Conservation (phyloP, 1,140 invertebrate species). For the Plutomurus gul region DNA sequence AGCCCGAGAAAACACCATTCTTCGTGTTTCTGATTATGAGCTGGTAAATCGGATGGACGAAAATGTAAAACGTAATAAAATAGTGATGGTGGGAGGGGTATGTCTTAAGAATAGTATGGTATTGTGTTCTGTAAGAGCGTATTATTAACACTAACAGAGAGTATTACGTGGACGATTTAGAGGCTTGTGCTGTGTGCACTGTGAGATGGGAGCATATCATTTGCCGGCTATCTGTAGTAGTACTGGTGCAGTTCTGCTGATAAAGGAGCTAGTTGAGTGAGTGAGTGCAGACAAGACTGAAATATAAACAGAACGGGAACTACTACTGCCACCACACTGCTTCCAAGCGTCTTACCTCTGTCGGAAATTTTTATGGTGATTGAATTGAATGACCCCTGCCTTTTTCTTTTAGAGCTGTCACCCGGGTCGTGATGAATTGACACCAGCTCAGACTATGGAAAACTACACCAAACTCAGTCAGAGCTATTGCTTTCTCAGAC, state of each 20-base stretch:
- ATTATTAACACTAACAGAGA: not conserved
- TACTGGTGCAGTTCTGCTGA: no score
- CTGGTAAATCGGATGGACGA: not conserved
- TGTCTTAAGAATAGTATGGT: not conserved
- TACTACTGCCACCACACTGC: no score
- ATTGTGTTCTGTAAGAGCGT: not conserved
- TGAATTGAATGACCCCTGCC: constrained; percentile 45
- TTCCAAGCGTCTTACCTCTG: constrained; percentile 15
- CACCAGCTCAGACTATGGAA: not conserved
- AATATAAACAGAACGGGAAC: no score
- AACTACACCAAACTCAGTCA: not conserved
- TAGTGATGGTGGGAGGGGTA: not conserved
- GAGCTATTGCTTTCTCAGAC: not conserved
- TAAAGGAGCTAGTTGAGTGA: no score
- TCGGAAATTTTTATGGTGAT: constrained; percentile 45
- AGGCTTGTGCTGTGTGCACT: no score
- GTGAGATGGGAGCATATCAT: no score
- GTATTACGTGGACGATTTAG: no score
- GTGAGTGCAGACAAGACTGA: no score
- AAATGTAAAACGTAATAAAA: constrained; percentile 2
- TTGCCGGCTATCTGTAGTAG: no score
- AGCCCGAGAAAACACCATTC: not conserved
- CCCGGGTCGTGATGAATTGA: constrained; percentile 42
- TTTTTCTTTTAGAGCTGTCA: constrained; percentile 36
- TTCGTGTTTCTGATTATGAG: not conserved